Evolutionary conservation across 2,888 invertebrate species (phyloP).

Genomic region (Chloroclystis v-ata): DNA sequence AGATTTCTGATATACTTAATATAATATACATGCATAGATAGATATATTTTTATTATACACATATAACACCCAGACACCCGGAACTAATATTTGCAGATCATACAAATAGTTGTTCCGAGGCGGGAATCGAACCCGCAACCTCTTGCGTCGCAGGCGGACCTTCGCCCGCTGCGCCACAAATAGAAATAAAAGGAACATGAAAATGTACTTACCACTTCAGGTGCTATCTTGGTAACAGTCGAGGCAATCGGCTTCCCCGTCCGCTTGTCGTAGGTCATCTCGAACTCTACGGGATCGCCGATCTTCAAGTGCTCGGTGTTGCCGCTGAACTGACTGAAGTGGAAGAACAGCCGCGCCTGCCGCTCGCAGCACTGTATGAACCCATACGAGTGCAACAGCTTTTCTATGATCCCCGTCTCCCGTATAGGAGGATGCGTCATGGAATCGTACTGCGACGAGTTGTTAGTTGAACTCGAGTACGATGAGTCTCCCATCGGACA

Average conservation of each 20-base stretch:
- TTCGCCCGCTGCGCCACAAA: no score
- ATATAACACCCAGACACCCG: no score
- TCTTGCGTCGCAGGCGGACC: no score
- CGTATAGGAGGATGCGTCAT: slow-evolving; percentile 80
- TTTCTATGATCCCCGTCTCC: slow-evolving; percentile 98
- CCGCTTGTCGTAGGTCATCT: slow-evolving; percentile 97
- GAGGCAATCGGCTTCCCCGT: slow-evolving; percentile 99
- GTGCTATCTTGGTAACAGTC: slow-evolving; percentile 95
- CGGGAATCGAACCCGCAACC: no score
- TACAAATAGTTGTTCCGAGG: no score
- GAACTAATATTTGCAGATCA: no score
- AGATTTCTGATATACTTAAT: no score
- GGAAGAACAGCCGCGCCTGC: slow-evolving; percentile 97
- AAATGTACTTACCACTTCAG: slow-evolving; percentile 82
- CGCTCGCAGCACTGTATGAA: slow-evolving; percentile 99
- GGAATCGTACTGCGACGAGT: slow-evolving; percentile 66
- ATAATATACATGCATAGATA: no score
- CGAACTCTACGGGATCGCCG: slow-evolving; percentile 98
- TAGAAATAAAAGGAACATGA: no score
- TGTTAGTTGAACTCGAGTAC: slow-evolving; percentile 72
- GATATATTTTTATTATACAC: no score
- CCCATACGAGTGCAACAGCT: slow-evolving; percentile 97
- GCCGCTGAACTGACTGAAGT: slow-evolving; percentile 97
- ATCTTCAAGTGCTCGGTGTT: slow-evolving; percentile 97
- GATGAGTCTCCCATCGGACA: slow-evolving; percentile 70